A percentile compares a stretch with the other conserved stretches of the same genome.
Evolutionary conservation across 2,113 vertebrate species (phyloP).

Genomic region (Callocephalon fimbriatum): DNA sequence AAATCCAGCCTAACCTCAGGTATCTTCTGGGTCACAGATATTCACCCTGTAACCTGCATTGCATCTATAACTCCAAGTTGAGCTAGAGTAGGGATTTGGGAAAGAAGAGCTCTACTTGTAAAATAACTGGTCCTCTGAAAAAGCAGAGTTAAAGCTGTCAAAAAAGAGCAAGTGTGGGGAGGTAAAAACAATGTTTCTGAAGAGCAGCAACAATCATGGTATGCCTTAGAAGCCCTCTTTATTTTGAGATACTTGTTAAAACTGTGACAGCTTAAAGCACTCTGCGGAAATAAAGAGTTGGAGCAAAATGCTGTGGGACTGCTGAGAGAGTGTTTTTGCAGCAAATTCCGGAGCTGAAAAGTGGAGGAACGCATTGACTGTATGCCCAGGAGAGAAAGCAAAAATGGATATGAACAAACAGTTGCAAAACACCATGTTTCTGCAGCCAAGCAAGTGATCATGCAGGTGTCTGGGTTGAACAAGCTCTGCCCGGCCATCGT

Average conservation of each 20-base stretch:
- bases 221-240: background rate
- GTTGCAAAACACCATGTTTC: background rate
- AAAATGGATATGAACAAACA: background rate
- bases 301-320: background rate
- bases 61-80: background rate
- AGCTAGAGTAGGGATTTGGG: background rate
- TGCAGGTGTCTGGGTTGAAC: background rate
- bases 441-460: fast-evolving
- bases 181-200: background rate
- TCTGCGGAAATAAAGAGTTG: background rate
- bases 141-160: background rate
- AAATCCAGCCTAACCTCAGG: background rate
- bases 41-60: background rate
- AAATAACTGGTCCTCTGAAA: background rate
- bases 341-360: background rate
- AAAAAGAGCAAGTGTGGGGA: background rate
- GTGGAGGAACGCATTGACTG: background rate
- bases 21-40: background rate
- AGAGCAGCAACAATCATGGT: background rate
- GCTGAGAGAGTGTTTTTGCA: background rate
- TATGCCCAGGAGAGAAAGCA: background rate
- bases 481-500: fast-evolving
- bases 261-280: background rate
- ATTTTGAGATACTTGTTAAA: background rate
- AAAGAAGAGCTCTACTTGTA: background rate